Evolutionary conservation across 2,888 invertebrate species (phyloP).

Genomic region (Synergus gifuensis): DNA sequence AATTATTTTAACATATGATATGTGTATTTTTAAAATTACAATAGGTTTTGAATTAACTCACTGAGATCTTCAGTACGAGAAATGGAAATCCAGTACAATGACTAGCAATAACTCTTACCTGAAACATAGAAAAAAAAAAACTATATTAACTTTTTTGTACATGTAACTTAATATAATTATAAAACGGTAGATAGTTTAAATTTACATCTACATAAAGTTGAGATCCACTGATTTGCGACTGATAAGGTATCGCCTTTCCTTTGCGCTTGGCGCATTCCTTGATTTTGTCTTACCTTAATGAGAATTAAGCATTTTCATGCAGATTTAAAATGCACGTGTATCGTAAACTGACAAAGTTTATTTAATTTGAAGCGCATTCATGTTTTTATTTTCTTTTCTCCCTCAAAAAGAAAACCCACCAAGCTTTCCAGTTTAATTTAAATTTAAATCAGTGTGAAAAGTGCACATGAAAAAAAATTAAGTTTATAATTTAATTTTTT

Average conservation of each 20-base stretch:
- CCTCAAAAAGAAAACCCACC: neutral
- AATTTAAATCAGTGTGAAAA: neutral
- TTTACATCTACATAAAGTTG: slow-evolving; percentile 19
- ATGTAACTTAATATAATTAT: neutral
- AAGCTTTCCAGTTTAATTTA: slow-evolving; percentile 18
- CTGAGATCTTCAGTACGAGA: neutral
- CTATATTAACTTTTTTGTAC: neutral
- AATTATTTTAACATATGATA: too few species aligned
- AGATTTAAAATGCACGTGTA: slow-evolving; percentile 11
- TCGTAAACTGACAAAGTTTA: neutral
- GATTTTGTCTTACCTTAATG: slow-evolving; percentile 30
- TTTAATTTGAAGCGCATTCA: neutral
- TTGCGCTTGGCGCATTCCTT: slow-evolving; percentile 12
- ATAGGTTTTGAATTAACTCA: neutral
- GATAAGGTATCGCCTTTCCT: slow-evolving; percentile 38
- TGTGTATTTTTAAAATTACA: too few species aligned
- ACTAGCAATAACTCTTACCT: neutral
- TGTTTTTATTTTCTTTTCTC: neutral
- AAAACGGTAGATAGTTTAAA: neutral
- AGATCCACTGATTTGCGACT: slow-evolving; percentile 36
- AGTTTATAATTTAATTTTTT: neutral
- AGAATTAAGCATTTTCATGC: slow-evolving; percentile 17
- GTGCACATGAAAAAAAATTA: neutral
- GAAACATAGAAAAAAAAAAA: neutral
- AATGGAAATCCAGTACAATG: neutral